Base-by-base conservation (phyloP, 64 coral and sea anemone genomes). In the Orbicella faveolata region DNA sequence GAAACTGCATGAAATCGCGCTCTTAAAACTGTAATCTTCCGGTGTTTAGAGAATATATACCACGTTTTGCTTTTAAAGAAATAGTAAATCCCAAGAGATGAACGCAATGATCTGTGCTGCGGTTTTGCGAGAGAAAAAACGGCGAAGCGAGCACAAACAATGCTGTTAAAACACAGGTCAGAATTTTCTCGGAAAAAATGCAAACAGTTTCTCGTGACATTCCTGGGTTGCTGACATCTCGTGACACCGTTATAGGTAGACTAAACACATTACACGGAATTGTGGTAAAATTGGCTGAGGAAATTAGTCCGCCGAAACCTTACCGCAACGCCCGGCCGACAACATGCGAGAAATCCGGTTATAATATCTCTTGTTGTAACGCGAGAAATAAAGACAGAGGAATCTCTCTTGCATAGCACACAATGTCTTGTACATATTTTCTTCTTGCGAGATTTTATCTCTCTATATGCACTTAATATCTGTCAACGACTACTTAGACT, bases 151-250 rank as follows among this genome's bases (percentile, higher is more conserved):
- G 14, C n/a, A 77, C n/a, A 37, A 20, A 67, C 48, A 41, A 13
- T 25, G 19, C 12, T 41, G 9, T 64, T 61, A n/a, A 51, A 30
- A 10, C 20, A 20, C 20, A 13, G 33, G 82, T n/a, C 63, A 72
- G 63, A 72, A 85, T 85, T 72, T 85, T 73, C 82, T 12, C 14
- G 3, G 39, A 72, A 85, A 85, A 65, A 72, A 85, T 83, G 61
- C 63, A 14, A 83, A 17, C 17, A 44, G 33, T 70, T 85, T 85
- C 52, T 72, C 65, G 36, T 14, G 41, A 72, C 64, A 85, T 85
- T 83, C 62, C 35, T 85, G 65, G 20, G 37, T 11, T 41, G 9
- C 3, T 57, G 48, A 79, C 41, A 44, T 68, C 17, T 66, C 36
- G 21, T 85, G 41, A 85, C 21, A 21, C 18, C 16, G 2, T 1